Conservation (phyloP, 2,797 vertebrate genomes). For the Sebastes itinus region DNA sequence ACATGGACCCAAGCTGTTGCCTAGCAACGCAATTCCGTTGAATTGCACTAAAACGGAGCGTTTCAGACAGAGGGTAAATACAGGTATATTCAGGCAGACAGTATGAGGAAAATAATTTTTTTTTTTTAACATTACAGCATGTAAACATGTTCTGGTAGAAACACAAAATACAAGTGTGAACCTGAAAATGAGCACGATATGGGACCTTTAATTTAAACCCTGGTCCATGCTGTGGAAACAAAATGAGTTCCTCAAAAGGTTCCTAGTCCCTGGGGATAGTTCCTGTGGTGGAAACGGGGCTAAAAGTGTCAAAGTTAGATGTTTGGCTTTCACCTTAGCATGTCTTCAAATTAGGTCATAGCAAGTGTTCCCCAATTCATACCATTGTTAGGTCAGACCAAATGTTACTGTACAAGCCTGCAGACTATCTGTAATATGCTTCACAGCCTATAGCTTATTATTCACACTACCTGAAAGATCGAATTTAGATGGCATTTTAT, state of each 20-base stretch:
- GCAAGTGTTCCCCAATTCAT: not conserved
- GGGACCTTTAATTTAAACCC: no score
- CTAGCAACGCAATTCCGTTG: accelerated
- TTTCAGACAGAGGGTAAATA: no score
- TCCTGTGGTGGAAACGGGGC: no score
- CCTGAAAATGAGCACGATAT: no score
- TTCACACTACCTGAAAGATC: constrained; percentile 19
- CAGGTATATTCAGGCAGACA: no score
- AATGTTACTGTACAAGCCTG: not conserved
- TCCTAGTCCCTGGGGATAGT: no score
- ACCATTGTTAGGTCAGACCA: not conserved
- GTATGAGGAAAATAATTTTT: no score
- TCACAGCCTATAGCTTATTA: constrained; percentile 1
- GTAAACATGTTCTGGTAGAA: no score
- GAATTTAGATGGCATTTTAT: constrained; percentile 41
- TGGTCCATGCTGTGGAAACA: accelerated
- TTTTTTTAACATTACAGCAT: no score
- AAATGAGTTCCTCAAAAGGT: no score
- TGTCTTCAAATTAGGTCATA: not conserved
- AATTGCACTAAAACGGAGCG: no score
- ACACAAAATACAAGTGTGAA: no score
- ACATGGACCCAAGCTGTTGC: accelerated
- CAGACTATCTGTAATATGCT: not conserved
- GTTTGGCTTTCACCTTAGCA: not conserved
- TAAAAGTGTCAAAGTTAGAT: not conserved